Evolutionary conservation across 2,113 vertebrate genomes (phyloP).

Genomic region (Neoarius graeffei): DNA sequence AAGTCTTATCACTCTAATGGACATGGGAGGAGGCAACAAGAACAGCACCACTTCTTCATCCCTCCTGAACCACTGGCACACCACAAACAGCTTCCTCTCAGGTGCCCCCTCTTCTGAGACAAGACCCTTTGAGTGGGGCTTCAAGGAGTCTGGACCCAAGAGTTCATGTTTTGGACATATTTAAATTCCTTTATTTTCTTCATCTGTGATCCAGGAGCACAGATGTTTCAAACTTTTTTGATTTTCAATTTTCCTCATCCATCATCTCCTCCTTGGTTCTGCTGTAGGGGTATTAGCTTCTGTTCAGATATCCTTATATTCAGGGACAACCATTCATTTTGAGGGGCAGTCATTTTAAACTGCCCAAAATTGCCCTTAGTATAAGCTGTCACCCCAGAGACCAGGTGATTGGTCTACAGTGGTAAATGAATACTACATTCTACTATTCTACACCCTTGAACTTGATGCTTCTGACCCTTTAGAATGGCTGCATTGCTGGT

Average conservation of each 20-base stretch:
- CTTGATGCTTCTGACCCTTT: neutral
- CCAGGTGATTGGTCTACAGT: neutral
- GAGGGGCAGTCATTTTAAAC: conserved; percentile 30
- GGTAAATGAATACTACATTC: conserved; percentile 33
- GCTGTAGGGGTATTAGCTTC: neutral
- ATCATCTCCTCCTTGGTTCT: neutral
- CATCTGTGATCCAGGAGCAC: conserved; percentile 36
- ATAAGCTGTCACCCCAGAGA: conserved; percentile 15
- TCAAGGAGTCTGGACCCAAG: conserved; percentile 24
- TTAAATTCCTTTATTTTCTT: conserved; percentile 39
- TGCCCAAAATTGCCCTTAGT: neutral
- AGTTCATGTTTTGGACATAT: conserved; percentile 7
- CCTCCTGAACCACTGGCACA: neutral
- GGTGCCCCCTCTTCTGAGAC: conserved; percentile 17
- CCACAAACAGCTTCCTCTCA: conserved; percentile 10
- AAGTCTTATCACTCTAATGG: conserved; percentile 73
- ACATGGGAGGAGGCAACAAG: conserved; percentile 58
- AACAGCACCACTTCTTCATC: conserved; percentile 41
- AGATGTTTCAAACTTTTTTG: neutral
- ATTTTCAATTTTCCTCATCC: neutral
- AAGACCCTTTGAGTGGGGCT: conserved; percentile 30
- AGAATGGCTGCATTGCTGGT: conserved; percentile 23
- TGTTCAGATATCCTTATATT: neutral
- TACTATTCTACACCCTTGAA: conserved; percentile 4
- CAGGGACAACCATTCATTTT: neutral